Base-by-base conservation (phyloP, 2,113 vertebrate species). In the Malurus melanocephalus region DNA sequence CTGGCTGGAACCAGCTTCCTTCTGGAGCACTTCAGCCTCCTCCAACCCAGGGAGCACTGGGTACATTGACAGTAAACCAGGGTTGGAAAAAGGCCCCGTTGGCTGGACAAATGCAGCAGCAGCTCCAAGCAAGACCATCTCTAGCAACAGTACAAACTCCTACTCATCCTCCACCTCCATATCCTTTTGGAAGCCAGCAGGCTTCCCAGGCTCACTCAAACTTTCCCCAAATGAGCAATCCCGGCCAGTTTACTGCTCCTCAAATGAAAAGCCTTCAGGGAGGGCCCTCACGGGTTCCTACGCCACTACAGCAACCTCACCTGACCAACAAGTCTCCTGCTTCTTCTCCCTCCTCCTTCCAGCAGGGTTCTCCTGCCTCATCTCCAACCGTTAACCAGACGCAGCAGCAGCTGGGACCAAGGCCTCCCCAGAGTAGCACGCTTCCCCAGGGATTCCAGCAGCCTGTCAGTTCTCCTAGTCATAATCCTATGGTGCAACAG, bases 131-230 rank as follows among this genome's bases (percentile, higher is more conserved):
- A 89, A 98, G 99, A 61, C 99, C 99, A 62, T 98, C 99, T 80
- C 97, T 99, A 96, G 97, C 98, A 85, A 97, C 98, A 90, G 98
- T 99, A 84, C 99, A 99, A 97, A 99, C 99, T 84, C 99, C 99
- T 76, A 98, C 98, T 95, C 99, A 99, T 89, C 99, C 99, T 89
- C 99, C 99, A 46, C 99, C 99, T 85, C 99, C 99, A 55, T 99
- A 99, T 88, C 99, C 99, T 53, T 99, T 98, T 95, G 99, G 99
- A 94, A 99, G 99, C 96, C 99, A 99, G 92, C 99, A 99, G 96
- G 98, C 99, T 88, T 98, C 98, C 78, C 99, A 99, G 93, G 97
- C 97, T 96, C 98, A 98, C 64, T 93, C 98, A 96, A 97, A 97
- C 96, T 98, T 98, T 94, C 94, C 97, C 96, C 97, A 97, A 40